Base-by-base conservation (phyloP, 2,888 invertebrate genomes). In the Penaeus monodon region DNA sequence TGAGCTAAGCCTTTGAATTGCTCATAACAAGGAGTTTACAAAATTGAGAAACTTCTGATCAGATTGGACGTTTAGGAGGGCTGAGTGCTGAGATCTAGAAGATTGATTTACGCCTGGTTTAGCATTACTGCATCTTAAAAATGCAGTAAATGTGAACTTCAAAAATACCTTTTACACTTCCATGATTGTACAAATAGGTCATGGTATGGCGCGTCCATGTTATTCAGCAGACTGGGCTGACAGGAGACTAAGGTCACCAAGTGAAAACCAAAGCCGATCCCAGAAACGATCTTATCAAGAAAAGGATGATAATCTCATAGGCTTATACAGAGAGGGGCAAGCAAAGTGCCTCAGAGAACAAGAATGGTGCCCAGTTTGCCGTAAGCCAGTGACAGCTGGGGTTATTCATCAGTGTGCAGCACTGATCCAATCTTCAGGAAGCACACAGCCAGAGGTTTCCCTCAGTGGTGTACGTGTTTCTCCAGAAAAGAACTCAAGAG, bases 321-420 rank as follows among this genome's bases (percentile, higher is more conserved):
- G 73, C 29, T 8, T 27, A 64, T 33, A 27, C 33, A 10, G 22
- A 79, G 79, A 38, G 6, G 33, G 33, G 33, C 33, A 79, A 33
- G n/a, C 22, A 79, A 65, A 84, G 38, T 85, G 79, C 44, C n/a
- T 73, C n/a, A 79, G 70, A 63, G 85, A 85, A n/a, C 70, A 79
- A 12, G 73, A 85, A 24, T 79, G 79, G 79, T 85, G 85, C 64
- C 85, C 85, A 38, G n/a, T 85, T 38, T 85, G 85, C 70, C 85
- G 85, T 24, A 70, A 70, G 20, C 79, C 85, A 33, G 63, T 73
- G 8, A 29, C 33, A 24, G 8, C 80, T 79, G 70, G 85, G 57
- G 68, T 63, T 57, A 79, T 79, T 38, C 85, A 85, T 85, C 79
- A 79, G 7, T 85, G 85, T 70, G 29, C 66, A 57, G 38, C 29